Percentiles rank a stretch among this genome's conserved stretches.
Evolutionary conservation across 1,140 invertebrate genomes (phyloP).

Genomic region (Drosophila pachea): DNA sequence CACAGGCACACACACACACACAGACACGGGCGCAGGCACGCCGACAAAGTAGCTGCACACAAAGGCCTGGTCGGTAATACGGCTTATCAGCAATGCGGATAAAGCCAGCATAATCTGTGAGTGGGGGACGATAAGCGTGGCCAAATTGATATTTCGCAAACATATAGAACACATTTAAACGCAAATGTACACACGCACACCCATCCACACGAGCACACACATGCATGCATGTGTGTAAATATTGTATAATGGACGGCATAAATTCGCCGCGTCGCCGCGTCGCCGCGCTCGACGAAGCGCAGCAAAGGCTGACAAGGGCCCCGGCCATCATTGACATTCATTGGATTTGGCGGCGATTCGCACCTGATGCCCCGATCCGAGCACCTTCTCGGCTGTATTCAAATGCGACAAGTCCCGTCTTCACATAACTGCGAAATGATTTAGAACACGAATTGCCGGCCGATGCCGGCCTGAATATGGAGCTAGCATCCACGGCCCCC

Average conservation of each 20-base stretch:
- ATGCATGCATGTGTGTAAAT: slow-evolving; percentile 13
- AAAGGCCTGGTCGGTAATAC: slow-evolving; percentile 58
- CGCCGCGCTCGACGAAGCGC: slow-evolving; percentile 48
- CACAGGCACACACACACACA: slow-evolving; percentile 12
- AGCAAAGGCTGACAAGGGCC: slow-evolving; percentile 35
- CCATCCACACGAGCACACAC: neutral
- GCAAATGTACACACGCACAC: slow-evolving; percentile 13
- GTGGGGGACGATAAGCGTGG: slow-evolving; percentile 1
- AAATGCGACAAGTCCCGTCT: slow-evolving; percentile 55
- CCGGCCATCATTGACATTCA: slow-evolving; percentile 68
- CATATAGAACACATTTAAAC: slow-evolving; percentile 11
- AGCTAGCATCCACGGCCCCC: no score
- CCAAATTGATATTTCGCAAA: slow-evolving; percentile 22
- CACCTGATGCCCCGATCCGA: slow-evolving; percentile 60
- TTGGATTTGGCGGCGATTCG: slow-evolving; percentile 70
- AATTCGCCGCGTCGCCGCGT: slow-evolving; percentile 61
- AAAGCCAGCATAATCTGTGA: slow-evolving; percentile 44
- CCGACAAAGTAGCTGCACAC: slow-evolving; percentile 19
- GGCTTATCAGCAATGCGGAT: slow-evolving; percentile 61
- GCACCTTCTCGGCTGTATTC: slow-evolving; percentile 62
- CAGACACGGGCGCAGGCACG: neutral
- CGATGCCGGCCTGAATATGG: neutral
- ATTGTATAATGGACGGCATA: slow-evolving; percentile 66
- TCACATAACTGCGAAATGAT: slow-evolving; percentile 64
- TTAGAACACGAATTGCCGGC: slow-evolving; percentile 6